Evolutionary conservation across 2,113 vertebrate species (phyloP).

Genomic region (Alosa alosa): DNA sequence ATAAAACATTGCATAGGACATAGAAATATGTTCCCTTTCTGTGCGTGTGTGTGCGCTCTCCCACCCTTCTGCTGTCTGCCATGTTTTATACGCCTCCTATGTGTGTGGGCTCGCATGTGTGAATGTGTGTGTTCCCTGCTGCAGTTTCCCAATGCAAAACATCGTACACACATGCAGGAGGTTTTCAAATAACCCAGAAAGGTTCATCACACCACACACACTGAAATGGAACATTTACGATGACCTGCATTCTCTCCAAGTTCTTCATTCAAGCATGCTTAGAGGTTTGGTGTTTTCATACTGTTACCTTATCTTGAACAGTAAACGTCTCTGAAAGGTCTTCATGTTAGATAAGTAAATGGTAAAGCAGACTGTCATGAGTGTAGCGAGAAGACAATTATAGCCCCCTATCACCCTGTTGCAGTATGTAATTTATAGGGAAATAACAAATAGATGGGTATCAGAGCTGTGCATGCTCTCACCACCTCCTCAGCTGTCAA

Average conservation of each 20-base stretch:
- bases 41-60: not conserved
- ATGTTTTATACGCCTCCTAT: not conserved
- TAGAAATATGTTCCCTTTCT: conserved; percentile 18
- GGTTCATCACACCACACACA: no score
- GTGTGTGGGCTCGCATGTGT: conserved; percentile 5
- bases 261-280: no score
- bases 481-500: conserved; percentile 35
- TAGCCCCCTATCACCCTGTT: not conserved
- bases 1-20: conserved; percentile 15
- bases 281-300: no score
- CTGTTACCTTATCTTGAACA: not conserved
- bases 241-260: no score
- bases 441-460: not conserved
- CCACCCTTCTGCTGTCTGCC: conserved; percentile 18
- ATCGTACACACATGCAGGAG: not conserved
- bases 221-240: no score
- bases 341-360: not conserved
- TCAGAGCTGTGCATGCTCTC: not conserved
- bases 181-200: not conserved
- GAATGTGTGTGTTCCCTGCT: conserved; percentile 7
- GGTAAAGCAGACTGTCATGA: not conserved
- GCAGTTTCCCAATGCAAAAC: not conserved
- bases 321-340: not conserved
- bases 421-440: no score
- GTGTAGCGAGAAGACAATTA: not conserved